These are phyloP conservation scores for Flabesymbios commensalis DNA, from an alignment of 2,888 invertebrate species.

Conservation along the genomic window DNA sequence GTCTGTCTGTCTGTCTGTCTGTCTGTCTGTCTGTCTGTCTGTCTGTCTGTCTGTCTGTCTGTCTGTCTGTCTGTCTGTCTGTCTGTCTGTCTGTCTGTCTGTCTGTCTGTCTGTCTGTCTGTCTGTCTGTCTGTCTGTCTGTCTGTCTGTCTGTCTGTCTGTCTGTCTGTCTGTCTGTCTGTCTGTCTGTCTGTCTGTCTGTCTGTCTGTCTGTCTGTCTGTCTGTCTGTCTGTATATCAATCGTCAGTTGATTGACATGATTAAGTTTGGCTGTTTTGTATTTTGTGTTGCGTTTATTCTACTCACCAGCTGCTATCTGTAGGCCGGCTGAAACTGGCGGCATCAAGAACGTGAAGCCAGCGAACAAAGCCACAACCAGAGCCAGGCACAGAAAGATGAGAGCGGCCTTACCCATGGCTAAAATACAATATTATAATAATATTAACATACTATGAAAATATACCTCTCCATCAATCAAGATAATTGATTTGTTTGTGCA, in stretches of 20 bases:
- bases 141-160: not conserved
- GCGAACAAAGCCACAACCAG: not conserved
- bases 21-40: not conserved
- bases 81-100: conserved; percentile 9
- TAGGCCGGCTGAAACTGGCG: too few species aligned
- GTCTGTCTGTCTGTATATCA: not conserved
- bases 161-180: not conserved
- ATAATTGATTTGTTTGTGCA: too few species aligned
- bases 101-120: conserved; percentile 7
- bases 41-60: conserved; percentile 11
- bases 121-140: conserved; percentile 1
- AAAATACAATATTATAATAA: too few species aligned
- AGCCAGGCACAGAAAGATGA: not conserved
- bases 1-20: not conserved
- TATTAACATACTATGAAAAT: too few species aligned
- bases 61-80: not conserved
- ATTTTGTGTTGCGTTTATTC: too few species aligned
- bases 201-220: not conserved
- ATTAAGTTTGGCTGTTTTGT: not conserved
- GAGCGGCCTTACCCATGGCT: too few species aligned
- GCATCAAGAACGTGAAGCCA: not conserved
- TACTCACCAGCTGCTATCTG: too few species aligned
- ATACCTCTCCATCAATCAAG: too few species aligned
- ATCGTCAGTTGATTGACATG: not conserved
- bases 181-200: not conserved